Evolutionary conservation across 2,113 vertebrate species (phyloP).

Genomic region (Elaphurus davidianus): DNA sequence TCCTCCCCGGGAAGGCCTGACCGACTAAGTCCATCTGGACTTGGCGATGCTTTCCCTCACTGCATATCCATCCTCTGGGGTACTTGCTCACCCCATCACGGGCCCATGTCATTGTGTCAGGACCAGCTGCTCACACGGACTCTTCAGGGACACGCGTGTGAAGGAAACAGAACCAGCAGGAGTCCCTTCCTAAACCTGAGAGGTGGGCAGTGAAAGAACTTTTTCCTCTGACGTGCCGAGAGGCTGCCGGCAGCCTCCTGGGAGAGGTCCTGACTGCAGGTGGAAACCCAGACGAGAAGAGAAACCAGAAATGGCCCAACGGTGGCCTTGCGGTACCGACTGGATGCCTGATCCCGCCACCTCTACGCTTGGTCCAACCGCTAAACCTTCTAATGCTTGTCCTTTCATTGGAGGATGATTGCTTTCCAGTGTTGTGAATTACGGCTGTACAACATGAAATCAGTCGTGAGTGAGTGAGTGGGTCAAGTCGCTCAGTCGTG

Average conservation of each 20-base stretch:
- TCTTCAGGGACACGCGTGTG: not conserved
- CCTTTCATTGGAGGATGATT: no score
- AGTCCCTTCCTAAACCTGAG: not conserved
- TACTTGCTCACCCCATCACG: fast-evolving
- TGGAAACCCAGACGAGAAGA: not conserved
- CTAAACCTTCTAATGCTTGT: not conserved
- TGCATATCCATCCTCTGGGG: no score
- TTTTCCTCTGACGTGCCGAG: not conserved
- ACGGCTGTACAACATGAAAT: no score
- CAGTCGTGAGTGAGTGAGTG: no score
- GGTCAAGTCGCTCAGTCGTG: not conserved
- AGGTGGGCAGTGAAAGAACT: not conserved
- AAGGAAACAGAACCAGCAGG: not conserved
- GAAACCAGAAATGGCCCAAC: not conserved
- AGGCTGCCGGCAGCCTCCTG: not conserved
- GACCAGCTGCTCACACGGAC: not conserved
- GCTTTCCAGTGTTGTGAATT: no score
- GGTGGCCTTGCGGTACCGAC: no score
- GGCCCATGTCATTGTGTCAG: not conserved
- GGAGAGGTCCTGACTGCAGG: not conserved
- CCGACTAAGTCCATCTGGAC: not conserved
- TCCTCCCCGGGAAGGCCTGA: not conserved
- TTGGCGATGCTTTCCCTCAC: fast-evolving
- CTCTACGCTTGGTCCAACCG: not conserved
- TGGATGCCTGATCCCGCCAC: not conserved